Evolutionary conservation across 1,140 invertebrate genomes (phyloP).

Genomic region (Drosophila prosaltans): DNA sequence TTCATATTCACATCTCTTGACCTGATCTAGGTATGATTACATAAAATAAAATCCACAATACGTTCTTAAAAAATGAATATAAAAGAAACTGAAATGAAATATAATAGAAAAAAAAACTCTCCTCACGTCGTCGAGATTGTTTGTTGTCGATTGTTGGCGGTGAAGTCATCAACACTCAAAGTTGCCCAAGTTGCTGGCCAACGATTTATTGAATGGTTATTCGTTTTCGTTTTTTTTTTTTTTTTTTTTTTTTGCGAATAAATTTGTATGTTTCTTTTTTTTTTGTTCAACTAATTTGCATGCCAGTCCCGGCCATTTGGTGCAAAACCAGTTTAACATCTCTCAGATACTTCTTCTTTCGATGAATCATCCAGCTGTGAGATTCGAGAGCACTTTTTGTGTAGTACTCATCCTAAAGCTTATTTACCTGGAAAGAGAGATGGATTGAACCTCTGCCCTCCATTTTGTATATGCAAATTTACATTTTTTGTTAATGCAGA

Average conservation of each 20-base stretch:
- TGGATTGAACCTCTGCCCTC: slow-evolving; percentile 19
- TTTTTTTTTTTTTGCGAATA: slow-evolving; percentile 42
- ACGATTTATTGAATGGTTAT: slow-evolving; percentile 50
- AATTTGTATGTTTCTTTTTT: slow-evolving; percentile 34
- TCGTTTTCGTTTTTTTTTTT: background rate
- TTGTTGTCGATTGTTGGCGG: slow-evolving; percentile 26
- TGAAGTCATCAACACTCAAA: slow-evolving; percentile 69
- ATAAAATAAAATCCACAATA: slow-evolving; percentile 2
- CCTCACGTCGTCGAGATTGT: slow-evolving; percentile 40
- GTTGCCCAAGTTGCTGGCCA: slow-evolving; percentile 38
- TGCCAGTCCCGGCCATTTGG: slow-evolving; percentile 51
- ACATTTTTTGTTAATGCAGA: background rate
- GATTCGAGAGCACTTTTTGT: slow-evolving; percentile 29
- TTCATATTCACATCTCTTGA: background rate
- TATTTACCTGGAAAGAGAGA: slow-evolving; percentile 34
- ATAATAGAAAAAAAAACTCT: slow-evolving; percentile 38
- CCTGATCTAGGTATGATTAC: background rate
- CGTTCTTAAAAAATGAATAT: background rate
- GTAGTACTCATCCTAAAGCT: slow-evolving; percentile 6
- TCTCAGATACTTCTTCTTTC: slow-evolving; percentile 37
- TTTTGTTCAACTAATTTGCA: slow-evolving; percentile 63
- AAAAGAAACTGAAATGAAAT: slow-evolving; percentile 2
- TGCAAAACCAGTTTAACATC: slow-evolving; percentile 68
- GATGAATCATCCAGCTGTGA: slow-evolving; percentile 34
- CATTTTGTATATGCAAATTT: slow-evolving; percentile 46